These are phyloP conservation scores for Misgurnus mizolepis DNA, from an alignment of 2,113 vertebrate species.

Conservation along the genomic window DNA sequence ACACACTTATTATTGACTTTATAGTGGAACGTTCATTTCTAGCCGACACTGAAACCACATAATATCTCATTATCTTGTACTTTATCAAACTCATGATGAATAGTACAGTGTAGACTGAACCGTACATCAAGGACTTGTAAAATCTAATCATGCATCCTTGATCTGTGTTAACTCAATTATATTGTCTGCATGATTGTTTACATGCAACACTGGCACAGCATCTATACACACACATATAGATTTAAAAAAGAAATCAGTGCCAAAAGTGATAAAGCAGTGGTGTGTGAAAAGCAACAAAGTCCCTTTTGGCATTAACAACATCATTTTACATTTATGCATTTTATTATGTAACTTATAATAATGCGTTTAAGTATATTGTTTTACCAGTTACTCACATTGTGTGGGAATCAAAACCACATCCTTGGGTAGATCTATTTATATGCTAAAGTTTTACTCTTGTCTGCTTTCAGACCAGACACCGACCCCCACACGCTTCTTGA, in stretches of 20 bases:
- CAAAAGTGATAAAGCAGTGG: too few relatives aligned
- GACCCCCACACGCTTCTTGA: conserved; percentile 95
- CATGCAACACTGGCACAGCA: too few relatives aligned
- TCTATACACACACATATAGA: too few relatives aligned
- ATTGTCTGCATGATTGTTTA: background rate
- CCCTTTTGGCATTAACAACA: too few relatives aligned
- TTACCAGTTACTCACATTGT: background rate
- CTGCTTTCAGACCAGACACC: conserved; percentile 93
- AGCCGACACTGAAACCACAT: conserved; percentile 34
- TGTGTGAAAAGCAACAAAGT: too few relatives aligned
- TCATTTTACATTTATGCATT: too few relatives aligned
- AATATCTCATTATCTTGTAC: conserved; percentile 33
- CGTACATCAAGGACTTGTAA: background rate
- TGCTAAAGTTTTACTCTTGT: background rate
- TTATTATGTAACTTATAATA: too few relatives aligned
- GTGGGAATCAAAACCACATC: background rate
- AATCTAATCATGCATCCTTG: background rate
- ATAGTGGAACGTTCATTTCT: conserved; percentile 23
- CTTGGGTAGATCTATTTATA: background rate
- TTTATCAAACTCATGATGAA: conserved; percentile 33
- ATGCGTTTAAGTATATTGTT: background rate
- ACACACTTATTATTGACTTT: conserved; percentile 12
- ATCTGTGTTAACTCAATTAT: background rate
- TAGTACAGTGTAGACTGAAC: conserved; percentile 33
- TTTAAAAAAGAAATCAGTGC: too few relatives aligned